Evolutionary conservation across 2,888 invertebrate species (phyloP), one percentile per base, ranked within the genome.

Genomic region (Pasiphila rectangulata): DNA sequence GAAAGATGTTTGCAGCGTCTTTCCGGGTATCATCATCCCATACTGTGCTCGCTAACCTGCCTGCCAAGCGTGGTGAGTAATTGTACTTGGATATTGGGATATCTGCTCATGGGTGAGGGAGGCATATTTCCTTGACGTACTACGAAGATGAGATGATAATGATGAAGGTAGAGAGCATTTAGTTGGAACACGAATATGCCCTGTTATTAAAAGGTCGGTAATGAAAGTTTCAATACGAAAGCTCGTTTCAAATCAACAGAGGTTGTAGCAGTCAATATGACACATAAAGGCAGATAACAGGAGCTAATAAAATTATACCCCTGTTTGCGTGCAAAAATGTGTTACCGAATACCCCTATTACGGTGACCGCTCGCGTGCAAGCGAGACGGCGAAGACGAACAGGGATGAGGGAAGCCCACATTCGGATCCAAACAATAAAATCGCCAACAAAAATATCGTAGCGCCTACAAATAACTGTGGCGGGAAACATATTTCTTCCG

Each of bases 211-310:
- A 32, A 61, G 68, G 69, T 75, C 61, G 69, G 59, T 65, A 63
- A 63, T 64, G 57, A 60, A 69, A 68, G 66, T 67, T 73, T 71
- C 71, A 72, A 74, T 74, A 69, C 64, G 59, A 57, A 54, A 66
- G 57, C 65, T 65, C 61, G 63, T 67, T 69, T 58, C 43, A 64
- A 67, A 71, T 56, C 56, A 67, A 66, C 65, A 13, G 58, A 70
- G 67, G 75, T 79, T 78, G 78, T 73, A 71, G 67, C 72, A 69
- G 69, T 65, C 68, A 76, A 76, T 75, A 76, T 73, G 75, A 68
- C 65, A 75, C 78, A 75, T 83, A 81, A 82, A 81, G 68, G 66
- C 65, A 75, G 79, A 79, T 78, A 75, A 71, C 68, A 66, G n/a
- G 65, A 60, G 67, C 75, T 72, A 75, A 80, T 81, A 80, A 81